These are phyloP conservation scores for Agrochola lychnidis DNA, from an alignment of 2,888 invertebrate species.

Conservation along the genomic window DNA sequence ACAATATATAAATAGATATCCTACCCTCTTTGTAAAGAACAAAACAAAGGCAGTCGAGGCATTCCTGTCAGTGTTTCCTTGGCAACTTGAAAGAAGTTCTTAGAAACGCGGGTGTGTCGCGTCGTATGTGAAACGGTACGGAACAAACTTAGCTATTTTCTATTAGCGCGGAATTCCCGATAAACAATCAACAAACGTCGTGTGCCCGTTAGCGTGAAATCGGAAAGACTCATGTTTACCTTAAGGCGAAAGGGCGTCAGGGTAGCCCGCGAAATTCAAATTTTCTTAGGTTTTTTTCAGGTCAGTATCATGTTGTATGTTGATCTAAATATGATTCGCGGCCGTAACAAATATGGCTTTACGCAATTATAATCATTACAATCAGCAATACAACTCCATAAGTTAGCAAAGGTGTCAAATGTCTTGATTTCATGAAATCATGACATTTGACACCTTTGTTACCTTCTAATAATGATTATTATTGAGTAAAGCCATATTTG, in stretches of 20 bases:
- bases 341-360: too few relatives aligned
- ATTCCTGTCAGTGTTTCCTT: conserved; percentile 49
- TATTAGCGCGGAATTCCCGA: conserved; percentile 62
- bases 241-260: conserved; percentile 39
- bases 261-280: too few relatives aligned
- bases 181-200: conserved; percentile 68
- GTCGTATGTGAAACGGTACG: conserved; percentile 54
- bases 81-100: conserved; percentile 60
- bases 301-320: too few relatives aligned
- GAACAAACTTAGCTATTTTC: conserved; percentile 63
- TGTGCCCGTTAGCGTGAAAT: conserved; percentile 66
- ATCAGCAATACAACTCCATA: too few relatives aligned
- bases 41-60: conserved; percentile 43
- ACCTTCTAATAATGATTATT: too few relatives aligned
- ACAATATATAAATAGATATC: conserved; percentile 39
- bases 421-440: too few relatives aligned
- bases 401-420: too few relatives aligned
- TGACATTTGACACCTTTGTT: too few relatives aligned
- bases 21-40: conserved; percentile 27
- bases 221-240: conserved; percentile 73
- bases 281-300: conserved; percentile 1
- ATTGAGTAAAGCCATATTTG: too few relatives aligned
- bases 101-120: conserved; percentile 43
- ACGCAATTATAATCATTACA: too few relatives aligned
- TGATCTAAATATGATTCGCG: too few relatives aligned